Evolutionary conservation across 2,113 vertebrate genomes (phyloP).

Genomic region (Otolemur garnettii): DNA sequence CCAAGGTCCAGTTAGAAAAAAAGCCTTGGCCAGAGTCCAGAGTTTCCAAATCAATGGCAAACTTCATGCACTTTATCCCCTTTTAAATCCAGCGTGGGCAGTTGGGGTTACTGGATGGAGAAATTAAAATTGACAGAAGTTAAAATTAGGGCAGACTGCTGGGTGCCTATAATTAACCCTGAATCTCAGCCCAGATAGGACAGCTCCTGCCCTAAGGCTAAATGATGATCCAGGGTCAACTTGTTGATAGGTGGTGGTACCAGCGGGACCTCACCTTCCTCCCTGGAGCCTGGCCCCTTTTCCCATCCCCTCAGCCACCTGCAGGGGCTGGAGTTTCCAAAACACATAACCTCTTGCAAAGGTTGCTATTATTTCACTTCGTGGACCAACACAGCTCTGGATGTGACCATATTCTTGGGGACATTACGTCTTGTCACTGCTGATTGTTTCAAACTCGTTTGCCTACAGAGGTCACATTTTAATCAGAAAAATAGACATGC

Average conservation of each 20-base stretch:
- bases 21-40: not conserved
- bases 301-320: not conserved
- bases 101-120: not conserved
- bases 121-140: too few relatives aligned
- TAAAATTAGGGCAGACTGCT: too few relatives aligned
- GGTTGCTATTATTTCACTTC: not conserved
- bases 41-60: not conserved
- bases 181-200: too few relatives aligned
- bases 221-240: too few relatives aligned
- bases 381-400: not conserved
- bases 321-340: not conserved
- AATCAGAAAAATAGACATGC: constrained; percentile 47
- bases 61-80: not conserved
- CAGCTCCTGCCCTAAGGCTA: too few relatives aligned
- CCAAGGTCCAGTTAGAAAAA: not conserved
- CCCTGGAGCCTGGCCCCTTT: not conserved
- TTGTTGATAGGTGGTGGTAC: not conserved
- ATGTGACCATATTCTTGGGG: not conserved
- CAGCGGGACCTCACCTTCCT: not conserved
- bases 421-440: not conserved
- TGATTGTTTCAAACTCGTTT: not conserved
- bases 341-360: not conserved
- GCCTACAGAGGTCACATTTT: constrained; percentile 26
- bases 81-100: not conserved
- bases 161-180: too few relatives aligned